Conservation (phyloP, 2,888 invertebrate species). For the Tenodera sinensis region DNA sequence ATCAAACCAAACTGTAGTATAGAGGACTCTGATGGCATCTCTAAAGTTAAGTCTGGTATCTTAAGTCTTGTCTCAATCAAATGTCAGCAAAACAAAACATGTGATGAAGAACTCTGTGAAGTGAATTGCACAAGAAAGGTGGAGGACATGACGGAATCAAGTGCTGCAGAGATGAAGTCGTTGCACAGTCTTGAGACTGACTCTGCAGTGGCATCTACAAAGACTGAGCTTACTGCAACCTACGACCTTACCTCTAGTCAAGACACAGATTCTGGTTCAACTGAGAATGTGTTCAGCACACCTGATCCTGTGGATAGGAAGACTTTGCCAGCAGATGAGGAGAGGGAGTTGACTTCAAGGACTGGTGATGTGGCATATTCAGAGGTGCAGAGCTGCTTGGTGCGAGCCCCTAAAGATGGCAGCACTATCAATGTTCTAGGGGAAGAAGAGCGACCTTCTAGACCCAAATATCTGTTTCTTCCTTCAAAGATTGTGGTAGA, state of each 20-base stretch:
- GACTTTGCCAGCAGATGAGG: not conserved
- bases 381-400: conserved; percentile 14
- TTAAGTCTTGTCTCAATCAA: conserved; percentile 12
- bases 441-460: conserved; percentile 32
- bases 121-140: not conserved
- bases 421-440: conserved; percentile 25
- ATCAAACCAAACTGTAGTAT: not conserved
- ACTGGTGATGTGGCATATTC: not conserved
- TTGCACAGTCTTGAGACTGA: not conserved
- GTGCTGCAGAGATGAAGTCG: not conserved
- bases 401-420: conserved; percentile 24
- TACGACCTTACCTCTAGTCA: not conserved
- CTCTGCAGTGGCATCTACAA: not conserved
- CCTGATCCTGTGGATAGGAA: not conserved
- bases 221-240: not conserved
- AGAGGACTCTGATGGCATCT: not conserved
- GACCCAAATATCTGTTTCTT: conserved; percentile 43
- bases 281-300: not conserved
- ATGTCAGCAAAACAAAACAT: conserved; percentile 9
- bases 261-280: not conserved
- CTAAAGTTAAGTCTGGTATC: not conserved
- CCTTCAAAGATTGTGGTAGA: conserved; percentile 34
- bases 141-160: not conserved
- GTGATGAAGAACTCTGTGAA: not conserved
- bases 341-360: not conserved